Base-by-base conservation (phyloP, 2,888 invertebrate species). In the Geophilus truncorum region DNA sequence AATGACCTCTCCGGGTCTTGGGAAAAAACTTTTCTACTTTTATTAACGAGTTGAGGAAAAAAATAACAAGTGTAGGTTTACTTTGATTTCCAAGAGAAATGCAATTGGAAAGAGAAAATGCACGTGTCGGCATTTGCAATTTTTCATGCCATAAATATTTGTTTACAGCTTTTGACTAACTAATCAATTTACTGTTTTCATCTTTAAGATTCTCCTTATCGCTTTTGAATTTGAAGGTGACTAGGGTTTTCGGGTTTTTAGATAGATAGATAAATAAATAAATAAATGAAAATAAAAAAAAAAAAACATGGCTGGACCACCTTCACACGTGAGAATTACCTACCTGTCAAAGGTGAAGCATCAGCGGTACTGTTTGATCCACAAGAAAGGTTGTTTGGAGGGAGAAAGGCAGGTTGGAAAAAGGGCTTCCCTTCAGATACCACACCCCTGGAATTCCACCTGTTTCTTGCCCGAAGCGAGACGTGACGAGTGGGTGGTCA, bases 301-400 rank as follows among this genome's bases (percentile, higher is more conserved):
- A n/a, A n/a, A n/a, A n/a, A 70, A 70, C 12, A 70, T 70, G 12
- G 70, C 51, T 6, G 70, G 70, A 70, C 70, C 28, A 70, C 25
- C 70, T 70, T 70, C 70, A 70, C 70, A 70, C 70, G 70, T 70
- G 70, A 70, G 70, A 70, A 70, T 70, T 70, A 70, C 70, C 70
- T 28, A 70, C 70, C 70, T 70, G 70, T 70, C 70, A 70, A n/a
- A 70, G 70, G 70, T 28, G 70, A 70, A 70, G 70, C 70, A 70
- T 70, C 70, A 70, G 70, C 70, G 70, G 70, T 70, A 70, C 25
- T 70, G 70, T 70, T 70, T 70, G 70, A 70, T 70, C 70, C 70
- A n/a, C 70, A n/a, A n/a, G 70, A 70, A 70, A 70, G 70, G 28
- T 70, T 70, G 70, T 70, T 70, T 70, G 70, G 70, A 12, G 70